Conservation (phyloP, 2,113 vertebrate genomes). For the Pangasianodon gigas region DNA sequence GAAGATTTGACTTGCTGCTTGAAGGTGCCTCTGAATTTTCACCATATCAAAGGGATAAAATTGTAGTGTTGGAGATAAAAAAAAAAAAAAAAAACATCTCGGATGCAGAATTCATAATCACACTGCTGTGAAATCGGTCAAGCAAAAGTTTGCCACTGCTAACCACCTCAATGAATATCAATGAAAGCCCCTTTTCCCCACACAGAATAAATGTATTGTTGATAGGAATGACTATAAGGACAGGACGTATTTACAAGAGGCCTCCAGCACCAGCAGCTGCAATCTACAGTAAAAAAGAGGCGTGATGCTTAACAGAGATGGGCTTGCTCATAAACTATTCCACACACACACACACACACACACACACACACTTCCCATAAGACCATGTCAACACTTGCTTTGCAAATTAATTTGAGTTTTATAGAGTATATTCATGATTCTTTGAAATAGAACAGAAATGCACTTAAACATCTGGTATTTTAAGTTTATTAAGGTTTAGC, state of each 20-base stretch:
- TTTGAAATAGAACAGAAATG: background rate
- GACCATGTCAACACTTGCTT: background rate
- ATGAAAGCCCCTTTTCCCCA: slow-evolving; percentile 13
- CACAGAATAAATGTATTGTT: slow-evolving; percentile 25
- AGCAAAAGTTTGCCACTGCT: slow-evolving; percentile 50
- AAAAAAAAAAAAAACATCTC: slow-evolving; percentile 21
- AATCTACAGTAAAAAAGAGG: background rate
- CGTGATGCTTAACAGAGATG: slow-evolving; percentile 1
- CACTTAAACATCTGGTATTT: background rate
- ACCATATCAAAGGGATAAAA: slow-evolving; percentile 51
- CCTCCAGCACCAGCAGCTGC: background rate
- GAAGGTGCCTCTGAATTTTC: slow-evolving; percentile 45
- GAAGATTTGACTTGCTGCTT: slow-evolving; percentile 27
- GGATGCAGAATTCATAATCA: slow-evolving; percentile 48
- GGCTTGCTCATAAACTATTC: background rate
- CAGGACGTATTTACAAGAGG: slow-evolving; percentile 25
- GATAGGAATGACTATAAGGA: slow-evolving; percentile 22
- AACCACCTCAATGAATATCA: slow-evolving; percentile 55
- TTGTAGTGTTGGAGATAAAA: slow-evolving; percentile 45
- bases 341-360: background rate
- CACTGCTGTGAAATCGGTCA: slow-evolving; percentile 49
- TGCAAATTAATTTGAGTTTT: slow-evolving; percentile 24
- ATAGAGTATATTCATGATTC: background rate
- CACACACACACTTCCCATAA: slow-evolving; percentile 15
- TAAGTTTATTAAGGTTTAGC: background rate